Evolutionary conservation across 1,140 invertebrate genomes (phyloP).

Genomic region (Neotoxoptera formosana): DNA sequence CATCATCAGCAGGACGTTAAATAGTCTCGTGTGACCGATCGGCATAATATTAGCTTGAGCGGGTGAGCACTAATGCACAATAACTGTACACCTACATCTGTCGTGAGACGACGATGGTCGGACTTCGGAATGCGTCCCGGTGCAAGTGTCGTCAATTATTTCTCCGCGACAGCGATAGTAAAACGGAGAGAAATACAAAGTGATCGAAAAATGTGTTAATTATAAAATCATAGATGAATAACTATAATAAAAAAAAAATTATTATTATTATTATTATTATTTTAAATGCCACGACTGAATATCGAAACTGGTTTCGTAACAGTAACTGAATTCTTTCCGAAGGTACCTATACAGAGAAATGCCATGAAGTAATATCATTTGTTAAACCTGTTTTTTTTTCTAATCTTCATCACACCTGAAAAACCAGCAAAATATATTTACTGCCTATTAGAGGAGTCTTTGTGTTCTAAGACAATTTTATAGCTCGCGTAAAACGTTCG

Average conservation of each 20-base stretch:
- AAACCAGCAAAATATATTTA: conserved; percentile 24
- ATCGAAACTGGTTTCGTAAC: conserved; percentile 38
- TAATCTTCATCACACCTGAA: conserved; percentile 40
- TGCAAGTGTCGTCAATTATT: not conserved
- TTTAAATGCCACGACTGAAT: conserved; percentile 33
- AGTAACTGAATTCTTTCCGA: conserved; percentile 32
- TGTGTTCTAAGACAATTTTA: not conserved
- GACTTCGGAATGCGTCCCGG: not conserved
- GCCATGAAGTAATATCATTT: conserved; percentile 21
- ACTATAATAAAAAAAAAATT: not conserved
- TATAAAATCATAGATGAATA: not conserved
- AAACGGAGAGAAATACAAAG: not conserved
- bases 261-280: conserved; percentile 23
- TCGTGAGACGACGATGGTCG: not conserved
- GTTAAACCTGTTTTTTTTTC: conserved; percentile 35
- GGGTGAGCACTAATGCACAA: not conserved
- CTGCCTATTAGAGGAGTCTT: not conserved
- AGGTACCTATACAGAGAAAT: conserved; percentile 10
- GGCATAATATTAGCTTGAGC: not conserved
- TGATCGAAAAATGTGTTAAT: conserved; percentile 21
- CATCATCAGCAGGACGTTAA: not conserved
- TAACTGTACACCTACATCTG: not conserved
- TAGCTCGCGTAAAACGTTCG: not conserved
- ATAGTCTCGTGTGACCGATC: not conserved
- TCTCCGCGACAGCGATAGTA: not conserved